These are phyloP conservation scores for Alethe castanea DNA, from an alignment of 2,113 vertebrate species.

Conservation along the genomic window DNA sequence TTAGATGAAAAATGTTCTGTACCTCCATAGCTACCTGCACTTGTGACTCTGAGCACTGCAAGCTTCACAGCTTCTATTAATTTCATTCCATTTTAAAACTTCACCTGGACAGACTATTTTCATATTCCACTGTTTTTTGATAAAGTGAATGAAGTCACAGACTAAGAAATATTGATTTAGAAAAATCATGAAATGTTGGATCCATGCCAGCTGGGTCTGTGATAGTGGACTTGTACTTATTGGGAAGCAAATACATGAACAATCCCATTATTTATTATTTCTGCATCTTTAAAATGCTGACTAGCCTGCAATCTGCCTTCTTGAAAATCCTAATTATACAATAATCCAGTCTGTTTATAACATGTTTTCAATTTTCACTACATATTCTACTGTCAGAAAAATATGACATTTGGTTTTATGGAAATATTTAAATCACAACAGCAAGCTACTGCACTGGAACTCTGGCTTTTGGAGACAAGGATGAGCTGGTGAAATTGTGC, in stretches of 20 bases:
- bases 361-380: constrained; percentile 63
- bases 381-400: constrained; percentile 58
- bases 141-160: background rate
- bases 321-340: constrained; percentile 44
- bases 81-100: background rate
- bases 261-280: constrained; percentile 49
- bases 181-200: background rate
- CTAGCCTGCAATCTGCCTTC: constrained; percentile 17
- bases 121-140: background rate
- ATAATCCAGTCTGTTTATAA: constrained; percentile 38
- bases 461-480: constrained; percentile 9
- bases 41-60: background rate
- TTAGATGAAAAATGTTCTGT: background rate
- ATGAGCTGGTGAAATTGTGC: constrained; percentile 11
- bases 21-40: background rate
- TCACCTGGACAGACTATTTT: background rate
- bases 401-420: constrained; percentile 40
- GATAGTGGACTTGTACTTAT: background rate
- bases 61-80: background rate
- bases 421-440: constrained; percentile 59
- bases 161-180: background rate
- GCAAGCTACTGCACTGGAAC: constrained; percentile 1
- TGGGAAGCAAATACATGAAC: background rate
- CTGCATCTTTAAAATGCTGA: constrained; percentile 42
- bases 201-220: background rate